A percentile compares a stretch with the other conserved stretches of the same genome.
These are phyloP conservation scores for Diadema setosum DNA, from an alignment of 35 echinoderm and acorn worm genomes.

Conservation along the genomic window DNA sequence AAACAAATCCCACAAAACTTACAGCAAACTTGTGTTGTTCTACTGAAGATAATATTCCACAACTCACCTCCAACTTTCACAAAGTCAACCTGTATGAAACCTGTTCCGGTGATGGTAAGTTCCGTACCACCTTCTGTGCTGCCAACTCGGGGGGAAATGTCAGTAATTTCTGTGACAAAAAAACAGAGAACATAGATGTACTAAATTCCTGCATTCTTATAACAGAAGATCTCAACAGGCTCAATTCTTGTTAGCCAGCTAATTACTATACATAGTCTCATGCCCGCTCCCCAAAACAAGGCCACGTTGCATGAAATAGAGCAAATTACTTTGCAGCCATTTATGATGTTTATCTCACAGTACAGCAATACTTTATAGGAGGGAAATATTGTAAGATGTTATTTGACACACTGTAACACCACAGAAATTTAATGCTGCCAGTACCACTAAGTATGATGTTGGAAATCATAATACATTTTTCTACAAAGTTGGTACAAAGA, in stretches of 20 bases:
- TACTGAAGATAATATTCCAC: background rate
- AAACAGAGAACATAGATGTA: background rate
- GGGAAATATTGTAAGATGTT: too few species aligned
- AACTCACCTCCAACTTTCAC: conserved; percentile 5
- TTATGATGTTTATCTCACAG: too few species aligned
- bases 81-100: background rate
- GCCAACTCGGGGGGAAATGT: background rate
- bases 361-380: too few species aligned
- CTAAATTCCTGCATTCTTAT: background rate
- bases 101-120: background rate
- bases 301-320: too few species aligned
- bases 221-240: background rate
- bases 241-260: background rate
- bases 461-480: too few species aligned
- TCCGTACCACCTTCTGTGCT: conserved; percentile 18
- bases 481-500: too few species aligned
- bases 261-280: too few species aligned
- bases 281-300: too few species aligned
- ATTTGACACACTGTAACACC: too few species aligned
- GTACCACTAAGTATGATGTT: too few species aligned
- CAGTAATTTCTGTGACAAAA: background rate
- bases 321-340: too few species aligned
- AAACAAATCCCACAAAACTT: background rate
- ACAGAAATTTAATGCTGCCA: too few species aligned
- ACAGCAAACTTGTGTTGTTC: background rate